phyloP scores from a whole-genome alignment of 2,113 vertebrate species.

The Anhinga rufa region DNA sequence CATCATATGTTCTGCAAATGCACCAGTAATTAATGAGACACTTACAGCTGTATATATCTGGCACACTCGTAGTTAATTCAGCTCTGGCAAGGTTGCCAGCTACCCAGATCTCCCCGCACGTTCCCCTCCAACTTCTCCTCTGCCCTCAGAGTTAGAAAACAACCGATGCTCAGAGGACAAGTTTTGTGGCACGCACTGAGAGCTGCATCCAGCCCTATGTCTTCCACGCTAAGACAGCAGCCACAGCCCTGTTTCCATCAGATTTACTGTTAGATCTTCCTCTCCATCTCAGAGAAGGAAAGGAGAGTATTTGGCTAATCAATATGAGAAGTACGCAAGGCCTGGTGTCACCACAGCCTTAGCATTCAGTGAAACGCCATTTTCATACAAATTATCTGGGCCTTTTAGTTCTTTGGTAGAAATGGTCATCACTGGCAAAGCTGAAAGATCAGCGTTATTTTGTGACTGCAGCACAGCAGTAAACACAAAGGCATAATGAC shows the following conservation, averaged over 20 bases:
- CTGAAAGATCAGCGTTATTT: not conserved
- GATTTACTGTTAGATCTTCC: not conserved
- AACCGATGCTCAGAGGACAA: not conserved
- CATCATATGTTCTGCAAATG: not conserved
- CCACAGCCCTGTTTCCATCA: not conserved
- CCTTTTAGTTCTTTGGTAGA: not conserved
- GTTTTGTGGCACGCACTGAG: accelerated
- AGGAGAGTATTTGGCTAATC: not conserved
- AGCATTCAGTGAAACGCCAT: not conserved
- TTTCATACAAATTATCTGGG: not conserved
- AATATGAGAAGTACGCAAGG: accelerated
- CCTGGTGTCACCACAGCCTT: not conserved
- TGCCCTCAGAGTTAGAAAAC: not conserved
- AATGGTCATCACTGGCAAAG: not conserved
- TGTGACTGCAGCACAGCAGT: not conserved
- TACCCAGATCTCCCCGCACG: not conserved
- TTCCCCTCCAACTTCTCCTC: not conserved
- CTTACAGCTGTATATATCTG: not conserved
- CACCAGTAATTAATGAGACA: not conserved
- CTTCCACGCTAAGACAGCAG: too few species aligned
- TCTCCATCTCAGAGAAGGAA: not conserved
- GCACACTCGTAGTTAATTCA: not conserved
- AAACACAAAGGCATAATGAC: not conserved
- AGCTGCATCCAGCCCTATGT: not conserved
- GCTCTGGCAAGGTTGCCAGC: not conserved